Base-by-base conservation (phyloP, 1,140 invertebrate genomes). In the Melitaea cinxia region DNA sequence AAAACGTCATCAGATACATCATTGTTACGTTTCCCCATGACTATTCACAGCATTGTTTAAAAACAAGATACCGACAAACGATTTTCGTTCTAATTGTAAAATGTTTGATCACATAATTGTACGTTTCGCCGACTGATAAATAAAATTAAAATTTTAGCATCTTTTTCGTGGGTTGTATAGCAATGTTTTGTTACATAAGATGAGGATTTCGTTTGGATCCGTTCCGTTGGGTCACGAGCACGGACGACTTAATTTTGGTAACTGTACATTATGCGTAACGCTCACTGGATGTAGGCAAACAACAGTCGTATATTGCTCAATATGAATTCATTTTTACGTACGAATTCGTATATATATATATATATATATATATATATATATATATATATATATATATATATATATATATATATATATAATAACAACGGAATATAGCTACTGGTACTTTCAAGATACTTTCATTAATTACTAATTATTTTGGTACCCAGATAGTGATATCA, bases 171-270 rank as follows among this genome's bases (percentile, higher is more conserved):
- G 10, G 17, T 58, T 58, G 12, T 28, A 57, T 30, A 58, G 24
- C 23, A 15, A 49, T 49, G 26, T 59, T 59, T 60, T 57, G 57
- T 68, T 68, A 55, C 14, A 42, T 56, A 63, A 68, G 17, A 14
- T 26, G 47, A n/a, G 28, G 58, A 57, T 52, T 63, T 56, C 58
- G 39, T 60, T 58, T 12, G n/a, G 59, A 62, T 57, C 53, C 49
- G 42, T 9, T 54, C 37, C 15, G 30, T 33, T 39, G 42, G 53
- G 58, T 59, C 57, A 65, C 45, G 62, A 42, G 14, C 37, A 17
- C 37, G 37, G 15, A 42, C 37, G 14, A 17, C 55, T 65, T 49
- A 28, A 42, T 69, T 69, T 69, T 65, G 62, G 67, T 65, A 60
- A 64, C 30, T 7, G 5, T 6, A 15, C 57, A 58, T 58, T 59